These are phyloP conservation scores for Copsychus sechellarum DNA, from an alignment of 2,113 vertebrate species.

Conservation along the genomic window DNA sequence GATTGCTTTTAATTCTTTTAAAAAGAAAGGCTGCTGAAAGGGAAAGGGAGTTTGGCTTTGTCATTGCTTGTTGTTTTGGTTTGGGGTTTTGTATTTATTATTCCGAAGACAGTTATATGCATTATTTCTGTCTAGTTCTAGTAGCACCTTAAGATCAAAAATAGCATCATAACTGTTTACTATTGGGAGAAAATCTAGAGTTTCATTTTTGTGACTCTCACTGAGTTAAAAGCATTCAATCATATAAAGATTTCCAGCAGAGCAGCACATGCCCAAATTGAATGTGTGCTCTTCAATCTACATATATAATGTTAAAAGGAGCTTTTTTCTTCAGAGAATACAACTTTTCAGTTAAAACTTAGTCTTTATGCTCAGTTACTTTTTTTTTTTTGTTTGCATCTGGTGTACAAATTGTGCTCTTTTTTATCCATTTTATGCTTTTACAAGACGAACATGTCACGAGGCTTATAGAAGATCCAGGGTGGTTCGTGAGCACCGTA, in stretches of 20 bases:
- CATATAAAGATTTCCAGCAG: constrained; percentile 41
- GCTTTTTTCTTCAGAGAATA: constrained; percentile 50
- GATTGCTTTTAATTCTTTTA: not conserved
- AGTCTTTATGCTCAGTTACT: constrained; percentile 18
- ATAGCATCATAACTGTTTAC: constrained; percentile 41
- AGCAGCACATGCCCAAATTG: constrained; percentile 14
- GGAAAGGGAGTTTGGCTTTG: not conserved
- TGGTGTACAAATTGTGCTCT: constrained; percentile 8
- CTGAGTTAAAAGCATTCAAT: constrained; percentile 27
- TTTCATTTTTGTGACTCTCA: constrained; percentile 49
- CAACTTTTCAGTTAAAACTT: constrained; percentile 51
- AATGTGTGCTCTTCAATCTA: not conserved
- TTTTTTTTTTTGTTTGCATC: constrained; percentile 22
- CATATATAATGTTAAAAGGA: not conserved
- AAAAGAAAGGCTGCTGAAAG: not conserved
- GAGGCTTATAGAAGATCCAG: not conserved
- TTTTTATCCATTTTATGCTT: not conserved
- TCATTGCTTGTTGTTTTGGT: not conserved
- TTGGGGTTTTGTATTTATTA: not conserved
- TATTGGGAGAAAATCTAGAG: not conserved
- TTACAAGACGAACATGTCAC: not conserved
- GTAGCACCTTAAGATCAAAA: constrained; percentile 27
- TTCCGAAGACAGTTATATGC: not conserved
- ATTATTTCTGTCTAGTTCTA: not conserved
- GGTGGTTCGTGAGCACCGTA: not conserved